These are phyloP conservation scores for Platycheirus albimanus DNA, from an alignment of 2,888 invertebrate species.

Conservation along the genomic window DNA sequence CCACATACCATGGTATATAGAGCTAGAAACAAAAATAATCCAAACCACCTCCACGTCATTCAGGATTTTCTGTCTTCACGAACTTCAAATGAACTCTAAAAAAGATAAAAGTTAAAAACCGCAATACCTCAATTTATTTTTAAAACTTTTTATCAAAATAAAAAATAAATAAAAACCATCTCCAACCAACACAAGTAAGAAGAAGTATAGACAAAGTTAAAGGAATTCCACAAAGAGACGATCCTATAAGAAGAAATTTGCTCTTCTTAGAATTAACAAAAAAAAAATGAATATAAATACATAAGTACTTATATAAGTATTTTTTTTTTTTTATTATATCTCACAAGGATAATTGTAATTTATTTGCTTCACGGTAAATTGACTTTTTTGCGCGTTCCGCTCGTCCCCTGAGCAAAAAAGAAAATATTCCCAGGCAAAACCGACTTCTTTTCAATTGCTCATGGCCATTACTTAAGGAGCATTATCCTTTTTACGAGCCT, in stretches of 20 bases:
- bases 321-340: conserved; percentile 65
- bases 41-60: conserved; percentile 3
- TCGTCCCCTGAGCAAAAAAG: neutral
- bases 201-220: conserved; percentile 9
- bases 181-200: conserved; percentile 32
- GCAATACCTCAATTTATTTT: conserved; percentile 54
- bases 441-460: conserved; percentile 59
- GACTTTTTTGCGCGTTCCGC: conserved; percentile 35
- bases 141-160: conserved; percentile 5
- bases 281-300: conserved; percentile 26
- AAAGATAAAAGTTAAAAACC: conserved; percentile 62
- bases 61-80: conserved; percentile 49
- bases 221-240: conserved; percentile 29
- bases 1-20: conserved; percentile 15
- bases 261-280: conserved; percentile 36
- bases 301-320: no score
- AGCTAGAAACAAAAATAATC: conserved; percentile 2
- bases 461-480: conserved; percentile 68
- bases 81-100: conserved; percentile 66
- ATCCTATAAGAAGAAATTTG: conserved; percentile 32
- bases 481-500: conserved; percentile 68
- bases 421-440: conserved; percentile 11
- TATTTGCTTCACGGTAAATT: conserved; percentile 72
- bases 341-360: conserved; percentile 73
- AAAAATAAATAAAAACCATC: conserved; percentile 16